Evolutionary conservation across 2,797 vertebrate species (phyloP), one percentile per base, ranked within the genome.

Genomic region (Rhinichthys osculus): DNA sequence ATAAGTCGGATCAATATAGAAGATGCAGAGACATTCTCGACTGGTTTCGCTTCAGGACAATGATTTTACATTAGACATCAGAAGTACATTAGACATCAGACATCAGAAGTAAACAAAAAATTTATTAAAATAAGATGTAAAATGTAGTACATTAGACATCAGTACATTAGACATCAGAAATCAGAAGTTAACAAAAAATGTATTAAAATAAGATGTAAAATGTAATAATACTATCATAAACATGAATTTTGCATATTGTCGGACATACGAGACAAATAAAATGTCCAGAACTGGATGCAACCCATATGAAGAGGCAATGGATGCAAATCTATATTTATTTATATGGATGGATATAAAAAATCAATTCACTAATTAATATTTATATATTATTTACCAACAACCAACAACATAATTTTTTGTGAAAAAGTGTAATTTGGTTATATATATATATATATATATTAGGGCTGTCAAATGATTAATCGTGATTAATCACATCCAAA

Each of bases 21-120:
- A 83, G 38, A 83, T 59, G 40, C 27, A 69, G 27, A 84, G 78
- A 50, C 30, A 21, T 14, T 47, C 23, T 57, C 7, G 66, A 35
- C 19, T 74, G 81, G 27, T 59, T 72, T 59, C 47, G 8, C 44
- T 2, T 35, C 42, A 70, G 42, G 66, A 54, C 21, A 4, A 16
- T 4, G 5, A 79, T 16, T 78, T 44, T 52, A 66, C 40, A 35
- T 19, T 7, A 16, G 27, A 66, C n/a, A 50, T 66, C 27, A 30
- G 23, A 19, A 66, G 62, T n/a, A n/a, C n/a, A n/a, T n/a, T n/a
- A n/a, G n/a, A n/a, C n/a, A n/a, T n/a, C n/a, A n/a, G n/a, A n/a
- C n/a, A n/a, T 19, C 4, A 64, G 4, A 64, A 9, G 21, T 52
- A 62, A 62, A 9, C 77, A 42, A 59, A 59, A 40, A 38, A 23